phyloP scores from a whole-genome alignment of 2,113 vertebrate species.

The Ammodytes marinus region DNA sequence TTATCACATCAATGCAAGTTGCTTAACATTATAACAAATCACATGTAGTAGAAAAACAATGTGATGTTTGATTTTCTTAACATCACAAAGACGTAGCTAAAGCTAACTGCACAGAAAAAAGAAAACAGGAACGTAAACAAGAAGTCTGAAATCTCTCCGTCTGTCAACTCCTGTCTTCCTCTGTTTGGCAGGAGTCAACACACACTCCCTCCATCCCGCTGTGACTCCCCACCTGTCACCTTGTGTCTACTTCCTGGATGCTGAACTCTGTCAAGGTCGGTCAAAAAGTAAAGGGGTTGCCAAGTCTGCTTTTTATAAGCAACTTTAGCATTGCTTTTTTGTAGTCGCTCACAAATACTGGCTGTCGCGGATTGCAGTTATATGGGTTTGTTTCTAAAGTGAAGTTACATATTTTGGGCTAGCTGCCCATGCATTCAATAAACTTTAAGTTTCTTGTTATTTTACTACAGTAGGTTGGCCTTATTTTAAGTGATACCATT shows the following conservation, averaged over 20 bases:
- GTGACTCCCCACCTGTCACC: neutral
- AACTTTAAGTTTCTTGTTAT: too few relatives aligned
- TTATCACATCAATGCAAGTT: neutral
- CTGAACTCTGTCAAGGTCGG: neutral
- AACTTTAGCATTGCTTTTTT: too few relatives aligned
- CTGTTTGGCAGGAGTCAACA: constrained; percentile 36
- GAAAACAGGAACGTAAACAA: neutral
- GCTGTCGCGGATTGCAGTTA: too few relatives aligned
- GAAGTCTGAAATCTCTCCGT: neutral
- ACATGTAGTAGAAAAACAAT: neutral
- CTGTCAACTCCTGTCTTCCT: constrained; percentile 32
- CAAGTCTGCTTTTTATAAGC: too few relatives aligned
- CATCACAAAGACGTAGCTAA: neutral
- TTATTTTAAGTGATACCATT: too few relatives aligned
- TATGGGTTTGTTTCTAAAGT: too few relatives aligned
- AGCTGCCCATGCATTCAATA: too few relatives aligned
- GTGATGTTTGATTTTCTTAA: neutral
- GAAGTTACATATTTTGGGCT: too few relatives aligned
- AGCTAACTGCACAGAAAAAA: neutral
- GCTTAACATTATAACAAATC: neutral
- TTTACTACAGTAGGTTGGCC: too few relatives aligned
- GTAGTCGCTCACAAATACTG: too few relatives aligned
- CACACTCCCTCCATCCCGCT: neutral
- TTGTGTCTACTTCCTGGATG: neutral
- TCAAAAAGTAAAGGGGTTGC: neutral